Evolutionary conservation across 2,797 vertebrate genomes (phyloP).

Genomic region (Characodon lateralis): DNA sequence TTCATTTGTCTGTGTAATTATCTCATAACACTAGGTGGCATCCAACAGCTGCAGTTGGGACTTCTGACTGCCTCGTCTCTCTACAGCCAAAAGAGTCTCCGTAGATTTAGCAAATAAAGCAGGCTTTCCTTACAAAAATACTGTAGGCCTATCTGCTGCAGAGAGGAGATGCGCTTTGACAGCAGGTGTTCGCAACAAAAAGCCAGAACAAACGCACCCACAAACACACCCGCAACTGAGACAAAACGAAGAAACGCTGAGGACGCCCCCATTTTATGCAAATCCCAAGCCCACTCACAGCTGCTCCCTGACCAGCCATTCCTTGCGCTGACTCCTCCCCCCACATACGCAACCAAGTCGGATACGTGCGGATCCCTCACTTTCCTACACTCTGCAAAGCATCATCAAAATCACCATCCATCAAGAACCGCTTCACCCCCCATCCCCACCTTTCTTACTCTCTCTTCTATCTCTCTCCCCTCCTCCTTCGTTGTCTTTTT

Average conservation of each 20-base stretch:
- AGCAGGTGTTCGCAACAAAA: not conserved
- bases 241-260: not conserved
- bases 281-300: slow-evolving; percentile 29
- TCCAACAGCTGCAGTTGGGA: slow-evolving; percentile 55
- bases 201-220: not conserved
- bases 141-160: not conserved
- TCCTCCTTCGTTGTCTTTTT: slow-evolving; percentile 60
- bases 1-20: slow-evolving; percentile 33
- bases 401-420: slow-evolving; percentile 76
- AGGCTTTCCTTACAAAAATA: not conserved
- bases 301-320: slow-evolving; percentile 74
- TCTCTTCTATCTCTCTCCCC: slow-evolving; percentile 11
- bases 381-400: slow-evolving; percentile 74
- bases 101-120: slow-evolving; percentile 1
- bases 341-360: slow-evolving; percentile 82
- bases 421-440: slow-evolving; percentile 50
- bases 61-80: not conserved
- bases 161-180: slow-evolving; percentile 1
- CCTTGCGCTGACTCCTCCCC: slow-evolving; percentile 83
- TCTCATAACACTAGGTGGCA: slow-evolving; percentile 73
- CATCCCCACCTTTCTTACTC: slow-evolving; percentile 7
- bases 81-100: not conserved
- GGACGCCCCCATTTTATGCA: slow-evolving; percentile 16
- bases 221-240: not conserved
- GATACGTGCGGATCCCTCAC: slow-evolving; percentile 87